Evolutionary conservation across 2,113 vertebrate genomes (phyloP), one percentile per base, ranked within the genome.

Genomic region (Oreochromis aureus): DNA sequence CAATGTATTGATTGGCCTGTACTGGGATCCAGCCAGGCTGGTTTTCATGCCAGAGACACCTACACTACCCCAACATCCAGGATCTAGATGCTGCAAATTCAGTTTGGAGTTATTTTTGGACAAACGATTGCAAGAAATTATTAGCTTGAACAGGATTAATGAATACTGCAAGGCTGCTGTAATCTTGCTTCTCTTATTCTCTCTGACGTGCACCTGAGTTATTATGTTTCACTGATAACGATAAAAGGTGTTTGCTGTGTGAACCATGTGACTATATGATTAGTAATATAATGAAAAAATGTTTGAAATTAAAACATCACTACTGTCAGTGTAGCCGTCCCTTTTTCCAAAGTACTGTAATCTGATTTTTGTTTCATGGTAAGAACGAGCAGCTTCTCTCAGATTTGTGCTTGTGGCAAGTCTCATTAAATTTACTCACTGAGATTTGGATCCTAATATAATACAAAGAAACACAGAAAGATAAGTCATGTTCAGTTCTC

Each of bases 1-100:
- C 93, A 87, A 96, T 90, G 91, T 96, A 97, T 97, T 93, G 96
- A 97, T 96, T 94, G 91, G 81, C 88, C 94, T 86, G 95, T 94
- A 95, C 91, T 92, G 88, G 92, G 93, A 95, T 95, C 91, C 87
- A 83, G 89, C 85, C 81, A 46, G 85, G 91, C 73, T 87, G 82
- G 83, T 85, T 91, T 93, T 90, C 80, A 90, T 13, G 8, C 91
- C 85, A 66, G 81, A 92, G 93, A 95, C 89, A 95, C 89, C 87
- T 86, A 92, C 76, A 89, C 91, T 91, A 82, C 63, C 59, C 61
- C 89, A 69, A 66, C 84, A 27, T 56, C 76, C 84, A 73, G 85
- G 19, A 61, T 56, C 89, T 84, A 48, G 55, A 91, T 92, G 84
- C 86, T 94, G 92, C 87, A 90, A 89, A 89, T 93, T 92, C 87